Conservation (phyloP, 1,140 invertebrate species). For the Stegodyphus mimosarum region DNA sequence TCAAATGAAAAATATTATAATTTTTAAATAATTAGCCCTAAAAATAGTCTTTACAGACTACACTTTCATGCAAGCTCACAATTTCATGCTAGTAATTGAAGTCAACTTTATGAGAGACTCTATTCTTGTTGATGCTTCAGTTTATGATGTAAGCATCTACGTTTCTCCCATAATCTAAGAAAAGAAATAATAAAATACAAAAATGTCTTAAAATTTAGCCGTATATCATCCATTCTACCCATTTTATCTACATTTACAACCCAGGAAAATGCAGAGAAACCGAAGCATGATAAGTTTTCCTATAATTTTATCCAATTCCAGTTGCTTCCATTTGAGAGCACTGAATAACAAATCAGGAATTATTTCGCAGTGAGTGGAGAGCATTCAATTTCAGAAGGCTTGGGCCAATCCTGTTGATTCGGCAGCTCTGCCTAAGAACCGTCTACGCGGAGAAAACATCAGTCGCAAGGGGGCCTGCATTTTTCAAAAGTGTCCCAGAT, state of each 20-base stretch:
- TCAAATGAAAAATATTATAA: too few species aligned
- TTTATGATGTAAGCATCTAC: too few species aligned
- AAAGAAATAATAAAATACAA: too few species aligned
- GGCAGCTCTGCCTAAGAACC: conserved; percentile 5
- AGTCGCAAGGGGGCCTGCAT: conserved; percentile 34
- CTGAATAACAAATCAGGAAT: conserved; percentile 8
- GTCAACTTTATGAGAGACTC: too few species aligned
- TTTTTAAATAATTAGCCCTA: too few species aligned
- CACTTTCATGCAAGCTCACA: too few species aligned
- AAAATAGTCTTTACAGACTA: too few species aligned
- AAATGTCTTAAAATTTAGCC: too few species aligned
- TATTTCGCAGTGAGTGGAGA: conserved; percentile 4
- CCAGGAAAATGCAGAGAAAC: not conserved
- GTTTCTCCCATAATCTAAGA: too few species aligned
- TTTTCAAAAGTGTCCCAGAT: conserved; percentile 55
- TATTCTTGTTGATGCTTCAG: too few species aligned
- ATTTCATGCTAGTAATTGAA: too few species aligned
- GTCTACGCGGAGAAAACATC: conserved; percentile 10
- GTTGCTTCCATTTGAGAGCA: not conserved
- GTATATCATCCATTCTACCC: not conserved
- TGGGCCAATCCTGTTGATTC: conserved; percentile 25
- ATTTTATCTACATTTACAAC: conserved; percentile 9
- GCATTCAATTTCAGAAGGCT: conserved; percentile 11
- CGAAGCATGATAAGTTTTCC: conserved; percentile 9
- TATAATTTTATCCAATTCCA: conserved; percentile 14